These are phyloP conservation scores for Mesorhabditis belari DNA, from an alignment of 2,888 invertebrate species.

Conservation along the genomic window DNA sequence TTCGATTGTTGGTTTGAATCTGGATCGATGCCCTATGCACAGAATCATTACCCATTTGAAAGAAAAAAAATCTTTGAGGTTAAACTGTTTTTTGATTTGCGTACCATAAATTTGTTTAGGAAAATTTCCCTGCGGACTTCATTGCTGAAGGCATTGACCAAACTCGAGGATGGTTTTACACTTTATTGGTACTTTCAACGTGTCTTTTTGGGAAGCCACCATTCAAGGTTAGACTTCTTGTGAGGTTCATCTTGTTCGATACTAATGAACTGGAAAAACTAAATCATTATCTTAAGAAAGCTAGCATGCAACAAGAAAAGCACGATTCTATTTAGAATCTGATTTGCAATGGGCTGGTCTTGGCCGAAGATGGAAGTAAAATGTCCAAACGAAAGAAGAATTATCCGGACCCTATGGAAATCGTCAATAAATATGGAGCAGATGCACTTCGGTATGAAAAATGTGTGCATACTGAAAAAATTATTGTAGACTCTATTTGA, in stretches of 20 bases:
- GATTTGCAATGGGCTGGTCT: constrained; percentile 86
- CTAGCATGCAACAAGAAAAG: neutral
- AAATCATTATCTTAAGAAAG: no score
- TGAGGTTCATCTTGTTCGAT: no score
- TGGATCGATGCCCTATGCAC: constrained; percentile 97
- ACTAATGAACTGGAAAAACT: no score
- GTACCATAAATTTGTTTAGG: constrained; percentile 66
- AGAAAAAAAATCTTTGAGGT: constrained; percentile 48
- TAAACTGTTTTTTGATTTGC: constrained; percentile 57
- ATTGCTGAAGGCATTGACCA: constrained; percentile 78
- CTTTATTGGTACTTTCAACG: constrained; percentile 89
- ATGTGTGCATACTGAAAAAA: neutral
- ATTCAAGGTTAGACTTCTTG: constrained; percentile 73
- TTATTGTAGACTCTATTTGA: constrained; percentile 70
- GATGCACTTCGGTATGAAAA: constrained; percentile 75
- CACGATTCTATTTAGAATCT: constrained; percentile 64
- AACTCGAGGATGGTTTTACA: constrained; percentile 69
- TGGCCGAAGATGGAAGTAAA: constrained; percentile 91
- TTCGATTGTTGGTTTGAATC: constrained; percentile 99
- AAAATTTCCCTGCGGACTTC: constrained; percentile 92
- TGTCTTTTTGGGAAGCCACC: constrained; percentile 90
- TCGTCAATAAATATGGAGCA: constrained; percentile 83
- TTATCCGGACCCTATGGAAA: constrained; percentile 88
- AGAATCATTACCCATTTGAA: constrained; percentile 91
- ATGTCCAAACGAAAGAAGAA: constrained; percentile 99